These are phyloP conservation scores for Caenorhabditis tropicalis DNA, from an alignment of 1,140 invertebrate genomes.

Conservation along the genomic window DNA sequence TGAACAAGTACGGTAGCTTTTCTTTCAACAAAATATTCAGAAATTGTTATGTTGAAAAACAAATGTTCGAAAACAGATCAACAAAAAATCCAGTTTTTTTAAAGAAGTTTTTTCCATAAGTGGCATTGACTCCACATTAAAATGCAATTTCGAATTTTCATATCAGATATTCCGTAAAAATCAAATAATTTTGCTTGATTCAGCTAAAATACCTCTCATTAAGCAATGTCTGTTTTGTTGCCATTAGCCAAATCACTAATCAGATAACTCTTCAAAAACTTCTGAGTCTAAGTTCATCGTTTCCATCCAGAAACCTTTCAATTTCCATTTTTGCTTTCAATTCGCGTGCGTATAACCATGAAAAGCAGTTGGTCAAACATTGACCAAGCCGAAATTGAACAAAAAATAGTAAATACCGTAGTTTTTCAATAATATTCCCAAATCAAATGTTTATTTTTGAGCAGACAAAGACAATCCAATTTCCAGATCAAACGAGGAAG, in stretches of 20 bases:
- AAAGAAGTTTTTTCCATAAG: too few relatives aligned
- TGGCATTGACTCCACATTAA: too few relatives aligned
- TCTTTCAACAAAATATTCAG: not conserved
- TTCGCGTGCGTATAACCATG: not conserved
- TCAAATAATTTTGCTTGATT: too few relatives aligned
- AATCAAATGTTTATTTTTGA: not conserved
- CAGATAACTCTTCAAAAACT: not conserved
- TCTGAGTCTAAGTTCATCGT: too few relatives aligned
- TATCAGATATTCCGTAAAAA: too few relatives aligned
- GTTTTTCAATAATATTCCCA: not conserved
- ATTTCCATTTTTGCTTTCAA: not conserved
- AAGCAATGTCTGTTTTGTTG: too few relatives aligned
- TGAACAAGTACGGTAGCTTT: slow-evolving; percentile 62
- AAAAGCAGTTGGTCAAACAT: slow-evolving; percentile 41
- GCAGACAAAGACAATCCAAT: not conserved
- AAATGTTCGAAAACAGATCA: not conserved
- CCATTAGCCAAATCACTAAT: too few relatives aligned
- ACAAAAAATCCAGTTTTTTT: too few relatives aligned
- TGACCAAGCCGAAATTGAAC: not conserved
- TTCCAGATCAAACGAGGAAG: slow-evolving; percentile 66
- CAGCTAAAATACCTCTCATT: too few relatives aligned
- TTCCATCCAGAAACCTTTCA: too few relatives aligned
- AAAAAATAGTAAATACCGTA: slow-evolving; percentile 4
- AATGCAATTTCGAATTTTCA: too few relatives aligned
- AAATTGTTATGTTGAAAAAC: not conserved